These are phyloP conservation scores for Podarcis siculus DNA, from an alignment of 2,797 vertebrate genomes.

Conservation along the genomic window DNA sequence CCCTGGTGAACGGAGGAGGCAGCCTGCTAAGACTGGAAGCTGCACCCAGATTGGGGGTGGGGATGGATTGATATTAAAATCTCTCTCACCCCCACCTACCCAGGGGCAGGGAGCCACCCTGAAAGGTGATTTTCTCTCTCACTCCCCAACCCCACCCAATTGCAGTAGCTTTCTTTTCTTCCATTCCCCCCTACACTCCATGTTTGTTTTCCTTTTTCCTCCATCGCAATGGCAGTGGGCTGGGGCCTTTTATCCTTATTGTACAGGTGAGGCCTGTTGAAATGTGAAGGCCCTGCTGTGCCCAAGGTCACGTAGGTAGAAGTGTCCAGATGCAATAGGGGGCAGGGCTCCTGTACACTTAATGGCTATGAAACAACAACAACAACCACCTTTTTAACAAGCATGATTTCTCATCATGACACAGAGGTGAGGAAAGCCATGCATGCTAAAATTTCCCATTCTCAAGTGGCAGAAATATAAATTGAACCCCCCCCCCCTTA, in stretches of 20 bases:
- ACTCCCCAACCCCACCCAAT: neutral
- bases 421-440: neutral
- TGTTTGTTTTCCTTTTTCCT: neutral
- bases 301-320: slow-evolving; percentile 22
- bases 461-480: neutral
- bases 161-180: too few species aligned
- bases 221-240: neutral
- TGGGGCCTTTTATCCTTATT: neutral
- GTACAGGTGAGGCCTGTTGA: neutral
- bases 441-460: neutral
- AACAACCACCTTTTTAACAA: neutral
- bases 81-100: neutral
- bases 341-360: neutral
- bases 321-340: neutral
- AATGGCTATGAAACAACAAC: neutral
- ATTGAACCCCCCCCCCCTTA: neutral
- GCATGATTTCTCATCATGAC: neutral
- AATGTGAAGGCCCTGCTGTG: neutral
- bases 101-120: neutral
- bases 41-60: neutral
- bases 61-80: neutral
- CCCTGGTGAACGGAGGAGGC: neutral
- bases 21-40: neutral
- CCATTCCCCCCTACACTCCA: neutral
- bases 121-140: neutral